Evolutionary conservation across 1,140 invertebrate genomes (phyloP).

Genomic region (Ips typographus): DNA sequence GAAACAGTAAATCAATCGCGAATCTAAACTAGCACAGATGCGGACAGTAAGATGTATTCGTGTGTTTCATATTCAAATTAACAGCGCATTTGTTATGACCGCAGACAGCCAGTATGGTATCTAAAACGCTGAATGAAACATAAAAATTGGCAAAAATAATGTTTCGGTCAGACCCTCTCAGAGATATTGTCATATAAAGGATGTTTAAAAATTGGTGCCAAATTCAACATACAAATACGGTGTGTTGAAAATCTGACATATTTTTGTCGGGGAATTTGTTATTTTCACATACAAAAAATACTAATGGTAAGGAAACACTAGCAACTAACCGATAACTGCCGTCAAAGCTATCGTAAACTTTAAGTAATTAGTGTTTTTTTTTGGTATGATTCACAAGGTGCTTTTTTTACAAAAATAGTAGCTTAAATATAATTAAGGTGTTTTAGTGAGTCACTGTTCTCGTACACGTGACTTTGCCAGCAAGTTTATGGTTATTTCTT

Average conservation of each 20-base stretch:
- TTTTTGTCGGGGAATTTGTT: background rate
- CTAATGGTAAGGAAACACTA: background rate
- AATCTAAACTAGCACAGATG: background rate
- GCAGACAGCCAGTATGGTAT: too few relatives aligned
- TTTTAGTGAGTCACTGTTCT: too few relatives aligned
- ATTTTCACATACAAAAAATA: background rate
- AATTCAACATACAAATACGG: background rate
- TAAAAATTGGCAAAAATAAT: slow-evolving; percentile 4
- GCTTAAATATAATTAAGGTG: background rate
- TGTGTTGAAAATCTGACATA: background rate
- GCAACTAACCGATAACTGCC: background rate
- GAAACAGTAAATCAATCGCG: background rate
- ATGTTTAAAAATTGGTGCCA: background rate
- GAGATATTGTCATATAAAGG: background rate
- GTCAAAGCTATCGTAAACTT: background rate
- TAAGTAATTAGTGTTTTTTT: background rate
- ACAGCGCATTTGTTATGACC: too few relatives aligned
- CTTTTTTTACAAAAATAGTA: background rate
- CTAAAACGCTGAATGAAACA: background rate
- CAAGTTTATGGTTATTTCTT: too few relatives aligned
- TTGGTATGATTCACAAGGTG: background rate
- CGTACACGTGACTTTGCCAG: too few relatives aligned
- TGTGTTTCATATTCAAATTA: too few relatives aligned
- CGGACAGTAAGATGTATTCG: too few relatives aligned
- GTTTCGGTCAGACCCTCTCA: background rate